phyloP scores from a whole-genome alignment of 2,113 vertebrate genomes.

The Protobothrops flavoviridis region DNA sequence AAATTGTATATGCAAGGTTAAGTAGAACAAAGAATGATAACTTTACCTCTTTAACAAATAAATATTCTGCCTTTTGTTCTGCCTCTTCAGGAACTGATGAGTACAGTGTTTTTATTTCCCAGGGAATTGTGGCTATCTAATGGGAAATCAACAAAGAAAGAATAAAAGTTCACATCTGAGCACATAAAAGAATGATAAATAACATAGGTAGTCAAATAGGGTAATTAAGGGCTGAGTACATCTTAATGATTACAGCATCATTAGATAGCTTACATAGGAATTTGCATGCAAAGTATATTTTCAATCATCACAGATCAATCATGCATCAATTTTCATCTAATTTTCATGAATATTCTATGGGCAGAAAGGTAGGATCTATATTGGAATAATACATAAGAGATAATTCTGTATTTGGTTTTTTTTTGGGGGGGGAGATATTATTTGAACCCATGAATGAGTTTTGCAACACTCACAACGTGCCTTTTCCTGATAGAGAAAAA shows the following conservation, averaged over 20 bases:
- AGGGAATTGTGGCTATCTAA: slow-evolving; percentile 84
- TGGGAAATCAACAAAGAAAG: neutral
- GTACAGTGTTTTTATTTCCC: slow-evolving; percentile 87
- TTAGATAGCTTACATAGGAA: neutral
- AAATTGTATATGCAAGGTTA: neutral
- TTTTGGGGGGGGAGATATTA: neutral
- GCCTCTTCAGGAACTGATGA: slow-evolving; percentile 92
- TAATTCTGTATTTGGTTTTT: neutral
- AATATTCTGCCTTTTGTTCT: slow-evolving; percentile 85
- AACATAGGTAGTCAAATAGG: slow-evolving; percentile 18
- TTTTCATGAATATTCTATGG: neutral
- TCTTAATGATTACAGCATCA: neutral
- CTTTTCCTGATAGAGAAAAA: neutral
- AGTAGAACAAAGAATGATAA: neutral
- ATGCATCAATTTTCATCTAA: neutral
- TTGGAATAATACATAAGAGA: neutral
- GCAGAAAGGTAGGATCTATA: neutral
- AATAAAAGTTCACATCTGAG: neutral
- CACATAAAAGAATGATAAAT: slow-evolving; percentile 12
- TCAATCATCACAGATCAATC: neutral
- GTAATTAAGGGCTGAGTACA: neutral
- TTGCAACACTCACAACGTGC: neutral
- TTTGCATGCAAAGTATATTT: neutral
- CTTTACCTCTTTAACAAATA: slow-evolving; percentile 95
- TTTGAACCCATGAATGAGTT: neutral